Evolutionary conservation across 23 tunicate species (phyloP).

Genomic region (Halocynthia aurantium): DNA sequence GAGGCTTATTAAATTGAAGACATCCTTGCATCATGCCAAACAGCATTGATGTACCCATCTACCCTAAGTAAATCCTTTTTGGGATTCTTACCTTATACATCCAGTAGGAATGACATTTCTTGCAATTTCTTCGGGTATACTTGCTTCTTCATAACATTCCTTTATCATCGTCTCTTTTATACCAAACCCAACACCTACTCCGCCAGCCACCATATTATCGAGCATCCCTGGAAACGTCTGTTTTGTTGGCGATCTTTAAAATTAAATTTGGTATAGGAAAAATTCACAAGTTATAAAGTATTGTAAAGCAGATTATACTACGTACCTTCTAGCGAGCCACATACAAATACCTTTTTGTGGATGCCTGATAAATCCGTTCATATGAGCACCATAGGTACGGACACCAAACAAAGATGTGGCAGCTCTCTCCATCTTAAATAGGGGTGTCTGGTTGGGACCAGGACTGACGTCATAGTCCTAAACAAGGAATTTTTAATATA

Average conservation of each 20-base stretch:
- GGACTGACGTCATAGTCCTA: slow-evolving; percentile 58
- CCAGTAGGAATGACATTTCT: slow-evolving; percentile 59
- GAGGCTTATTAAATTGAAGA: too few relatives aligned
- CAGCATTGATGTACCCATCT: too few relatives aligned
- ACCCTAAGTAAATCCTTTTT: too few relatives aligned
- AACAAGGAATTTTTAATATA: background rate
- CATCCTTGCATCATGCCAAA: too few relatives aligned
- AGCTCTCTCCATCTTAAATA: slow-evolving; percentile 72
- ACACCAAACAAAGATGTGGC: slow-evolving; percentile 71
- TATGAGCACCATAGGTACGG: slow-evolving; percentile 75
- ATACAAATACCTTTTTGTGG: slow-evolving; percentile 63
- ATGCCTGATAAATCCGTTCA: slow-evolving; percentile 89
- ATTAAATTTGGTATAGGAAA: too few relatives aligned
- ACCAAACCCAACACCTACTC: slow-evolving; percentile 53
- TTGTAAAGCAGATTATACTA: too few relatives aligned
- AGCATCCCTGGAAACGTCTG: slow-evolving; percentile 83
- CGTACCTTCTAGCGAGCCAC: slow-evolving; percentile 83
- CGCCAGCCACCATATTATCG: slow-evolving; percentile 97
- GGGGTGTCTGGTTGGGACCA: slow-evolving; percentile 28
- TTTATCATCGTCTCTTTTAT: slow-evolving; percentile 76
- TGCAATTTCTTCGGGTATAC: slow-evolving; percentile 66
- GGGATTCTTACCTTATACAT: slow-evolving; percentile 25
- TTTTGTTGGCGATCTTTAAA: slow-evolving; percentile 60
- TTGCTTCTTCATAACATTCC: slow-evolving; percentile 96
- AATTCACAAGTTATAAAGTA: too few relatives aligned